Evolutionary conservation across 2,888 invertebrate species (phyloP).

Genomic region (Hirtodrosophila cameraria): DNA sequence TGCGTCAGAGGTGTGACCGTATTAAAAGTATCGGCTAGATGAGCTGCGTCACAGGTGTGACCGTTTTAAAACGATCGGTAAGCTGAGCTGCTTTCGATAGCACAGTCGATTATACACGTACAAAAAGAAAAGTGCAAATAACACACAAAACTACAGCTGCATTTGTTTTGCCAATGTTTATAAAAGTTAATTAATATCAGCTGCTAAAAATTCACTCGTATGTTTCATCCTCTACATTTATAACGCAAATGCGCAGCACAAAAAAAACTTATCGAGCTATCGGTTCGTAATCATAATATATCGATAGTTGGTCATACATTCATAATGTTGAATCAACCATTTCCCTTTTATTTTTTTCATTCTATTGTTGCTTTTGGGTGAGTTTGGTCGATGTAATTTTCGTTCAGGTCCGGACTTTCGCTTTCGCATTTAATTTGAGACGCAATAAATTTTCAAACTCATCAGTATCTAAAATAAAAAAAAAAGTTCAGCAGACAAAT

Average conservation of each 20-base stretch:
- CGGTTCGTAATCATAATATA: neutral
- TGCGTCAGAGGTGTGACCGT: constrained; percentile 24
- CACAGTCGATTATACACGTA: neutral
- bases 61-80: constrained; percentile 1
- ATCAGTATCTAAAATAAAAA: constrained; percentile 20
- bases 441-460: constrained; percentile 48
- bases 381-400: constrained; percentile 53
- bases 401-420: constrained; percentile 45
- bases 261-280: neutral
- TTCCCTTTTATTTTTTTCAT: constrained; percentile 32
- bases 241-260: neutral
- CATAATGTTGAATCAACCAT: constrained; percentile 15
- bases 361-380: constrained; percentile 56
- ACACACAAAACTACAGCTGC: neutral
- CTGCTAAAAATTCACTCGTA: too few species aligned
- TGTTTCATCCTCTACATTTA: too few species aligned
- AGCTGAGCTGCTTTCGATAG: neutral
- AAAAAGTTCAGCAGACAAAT: constrained; percentile 17
- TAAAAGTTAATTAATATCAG: too few species aligned
- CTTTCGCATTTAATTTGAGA: constrained; percentile 50
- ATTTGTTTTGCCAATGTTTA: too few species aligned
- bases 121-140: neutral
- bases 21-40: neutral
- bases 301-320: constrained; percentile 18
- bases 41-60: constrained; percentile 1